Conservation (phyloP, 2,113 vertebrate genomes). For the Morone chrysops region DNA sequence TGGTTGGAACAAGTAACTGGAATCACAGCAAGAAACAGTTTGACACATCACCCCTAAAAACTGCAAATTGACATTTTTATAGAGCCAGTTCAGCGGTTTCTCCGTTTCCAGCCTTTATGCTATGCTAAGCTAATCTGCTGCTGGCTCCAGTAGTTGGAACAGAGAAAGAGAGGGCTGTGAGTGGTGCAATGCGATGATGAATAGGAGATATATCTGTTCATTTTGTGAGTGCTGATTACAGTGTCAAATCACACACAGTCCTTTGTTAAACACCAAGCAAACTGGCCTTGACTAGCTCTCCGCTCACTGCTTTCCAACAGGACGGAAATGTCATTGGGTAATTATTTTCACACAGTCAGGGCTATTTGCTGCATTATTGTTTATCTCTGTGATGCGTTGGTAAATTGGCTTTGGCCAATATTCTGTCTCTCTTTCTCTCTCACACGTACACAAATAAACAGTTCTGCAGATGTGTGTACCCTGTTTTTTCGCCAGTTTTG, state of each 20-base stretch:
- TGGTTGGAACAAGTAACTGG: background rate
- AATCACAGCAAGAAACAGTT: background rate
- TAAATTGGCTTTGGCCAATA: constrained; percentile 23
- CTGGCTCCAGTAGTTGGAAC: background rate
- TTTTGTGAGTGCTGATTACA: constrained; percentile 67
- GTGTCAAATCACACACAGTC: constrained; percentile 58
- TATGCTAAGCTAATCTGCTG: background rate
- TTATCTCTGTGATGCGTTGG: constrained; percentile 25
- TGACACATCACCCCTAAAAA: background rate
- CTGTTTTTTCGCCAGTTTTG: background rate
- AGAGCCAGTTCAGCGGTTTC: no score
- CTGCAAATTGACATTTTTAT: no score
- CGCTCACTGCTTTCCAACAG: background rate
- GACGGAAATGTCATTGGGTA: constrained; percentile 56
- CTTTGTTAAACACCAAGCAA: constrained; percentile 56
- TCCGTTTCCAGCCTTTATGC: no score
- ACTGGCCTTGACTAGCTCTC: constrained; percentile 18
- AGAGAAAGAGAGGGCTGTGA: constrained; percentile 17
- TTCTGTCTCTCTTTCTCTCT: background rate
- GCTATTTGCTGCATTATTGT: constrained; percentile 38
- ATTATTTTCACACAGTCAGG: constrained; percentile 57
- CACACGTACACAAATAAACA: background rate
- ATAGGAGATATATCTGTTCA: constrained; percentile 44
- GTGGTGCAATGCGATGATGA: constrained; percentile 46
- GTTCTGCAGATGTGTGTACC: background rate